Base-by-base conservation (phyloP, 37 sponge, comb jelly and placozoan species). In the Hexactinellida sp. region DNA sequence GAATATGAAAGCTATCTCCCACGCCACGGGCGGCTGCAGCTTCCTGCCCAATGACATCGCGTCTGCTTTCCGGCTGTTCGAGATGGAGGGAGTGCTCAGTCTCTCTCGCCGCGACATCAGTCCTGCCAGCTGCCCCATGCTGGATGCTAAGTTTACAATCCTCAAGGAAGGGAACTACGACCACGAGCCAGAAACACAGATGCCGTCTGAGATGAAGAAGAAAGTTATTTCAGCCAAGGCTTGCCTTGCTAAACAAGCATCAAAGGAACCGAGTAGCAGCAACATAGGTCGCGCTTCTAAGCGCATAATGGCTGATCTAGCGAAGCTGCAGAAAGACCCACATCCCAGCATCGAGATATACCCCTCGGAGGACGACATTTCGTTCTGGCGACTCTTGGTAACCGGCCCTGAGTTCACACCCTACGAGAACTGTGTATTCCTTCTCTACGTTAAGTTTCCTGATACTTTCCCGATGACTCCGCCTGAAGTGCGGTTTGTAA, bases 11-110 rank as follows among this genome's bases (percentile, higher is more conserved):
- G 86, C 86, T 16, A 37, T 86, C 25, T 55, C 86, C 30, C 37
- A 38, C 71, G 86, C 86, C n/a, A 37, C 82, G 21, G 71, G 71
- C n/a, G 86, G 86, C 30, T 86, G 86, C 24, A 71, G 82, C 38
- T 55, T 71, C 38, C 38, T 76, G 19, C 82, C 82, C n/a, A 71
- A 13, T 25, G 32, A 38, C 24, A 36, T 37, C 35, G 76, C 24
- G 10, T 37, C 55, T 24, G 76, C 76, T 1, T 37, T 86, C 37
- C 9, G 30, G 24, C 52, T 86, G 16, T 86, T 86, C 36, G 82
- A 86, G 37, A 71, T 55, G 76, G 86, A 86, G 34, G 71, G 82
- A 0, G 82, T 86, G 28, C 52, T 86, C 38, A 71, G 82, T 10
- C 24, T 86, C 13, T 36, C n/a, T 16, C 82, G 71, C n/a, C 76